phyloP scores from a whole-genome alignment of 2,113 vertebrate genomes.

The Physeter macrocephalus region DNA sequence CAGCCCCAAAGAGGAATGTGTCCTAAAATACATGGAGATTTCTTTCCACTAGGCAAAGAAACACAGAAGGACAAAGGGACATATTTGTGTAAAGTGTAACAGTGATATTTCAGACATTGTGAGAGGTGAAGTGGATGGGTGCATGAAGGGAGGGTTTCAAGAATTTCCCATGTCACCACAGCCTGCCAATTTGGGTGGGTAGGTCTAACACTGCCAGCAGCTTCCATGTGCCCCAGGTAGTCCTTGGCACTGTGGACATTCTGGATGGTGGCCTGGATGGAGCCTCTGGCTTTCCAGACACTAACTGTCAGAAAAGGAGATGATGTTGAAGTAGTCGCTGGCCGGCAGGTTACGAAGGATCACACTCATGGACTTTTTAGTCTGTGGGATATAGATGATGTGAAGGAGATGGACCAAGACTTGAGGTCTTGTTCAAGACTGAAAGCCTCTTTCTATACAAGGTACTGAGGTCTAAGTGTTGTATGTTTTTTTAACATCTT shows the following conservation, averaged over 20 bases:
- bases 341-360: constrained; percentile 85
- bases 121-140: not conserved
- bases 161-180: not conserved
- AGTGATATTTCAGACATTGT: not conserved
- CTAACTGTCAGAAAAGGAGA: constrained; percentile 88
- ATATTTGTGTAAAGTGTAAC: not conserved
- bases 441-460: not conserved
- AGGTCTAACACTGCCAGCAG: constrained; percentile 81
- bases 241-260: constrained; percentile 84
- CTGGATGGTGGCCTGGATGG: constrained; percentile 80
- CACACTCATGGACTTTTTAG: constrained; percentile 86
- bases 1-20: not conserved
- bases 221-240: constrained; percentile 82
- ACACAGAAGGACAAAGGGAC: not conserved
- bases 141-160: not conserved
- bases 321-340: constrained; percentile 88
- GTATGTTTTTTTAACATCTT: not conserved
- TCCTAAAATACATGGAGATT: not conserved
- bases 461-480: not conserved
- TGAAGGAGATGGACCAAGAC: not conserved
- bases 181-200: not conserved
- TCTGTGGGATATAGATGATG: constrained; percentile 74
- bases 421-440: not conserved
- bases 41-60: not conserved
- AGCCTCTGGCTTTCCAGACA: constrained; percentile 83